These are phyloP conservation scores for Colistium nudipinnis DNA, from an alignment of 2,113 vertebrate genomes.

Conservation along the genomic window DNA sequence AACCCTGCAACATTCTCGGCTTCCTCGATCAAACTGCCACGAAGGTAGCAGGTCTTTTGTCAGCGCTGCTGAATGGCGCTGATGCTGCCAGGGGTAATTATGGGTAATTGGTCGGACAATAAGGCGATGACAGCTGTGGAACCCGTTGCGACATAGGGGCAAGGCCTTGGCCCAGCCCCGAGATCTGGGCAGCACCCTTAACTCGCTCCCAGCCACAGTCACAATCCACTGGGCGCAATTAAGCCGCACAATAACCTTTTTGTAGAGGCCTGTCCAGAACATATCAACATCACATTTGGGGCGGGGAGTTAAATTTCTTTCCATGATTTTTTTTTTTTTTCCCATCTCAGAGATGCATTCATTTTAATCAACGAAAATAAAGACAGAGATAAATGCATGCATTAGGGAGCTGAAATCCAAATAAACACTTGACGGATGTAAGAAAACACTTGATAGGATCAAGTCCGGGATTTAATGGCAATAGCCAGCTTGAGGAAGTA, in stretches of 20 bases:
- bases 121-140: conserved; percentile 80
- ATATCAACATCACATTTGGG: conserved; percentile 67
- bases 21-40: conserved; percentile 58
- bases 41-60: conserved; percentile 74
- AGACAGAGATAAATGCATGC: conserved; percentile 40
- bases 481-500: conserved; percentile 47
- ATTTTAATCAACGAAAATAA: conserved; percentile 55
- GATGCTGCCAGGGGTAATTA: conserved; percentile 80
- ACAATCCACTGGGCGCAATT: conserved; percentile 71
- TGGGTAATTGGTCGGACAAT: conserved; percentile 81
- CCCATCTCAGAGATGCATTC: conserved; percentile 27
- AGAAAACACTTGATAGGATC: conserved; percentile 42
- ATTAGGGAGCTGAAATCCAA: conserved; percentile 25
- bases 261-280: conserved; percentile 58
- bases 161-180: conserved; percentile 42
- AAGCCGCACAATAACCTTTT: conserved; percentile 75
- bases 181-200: conserved; percentile 34
- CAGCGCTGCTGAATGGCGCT: conserved; percentile 61
- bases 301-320: conserved; percentile 10
- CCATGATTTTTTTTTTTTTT: background rate
- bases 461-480: conserved; percentile 26
- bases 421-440: conserved; percentile 33
- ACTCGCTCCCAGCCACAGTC: conserved; percentile 61
- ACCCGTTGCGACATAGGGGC: conserved; percentile 49
- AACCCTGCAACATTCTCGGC: conserved; percentile 43